Percentiles rank a stretch among this genome's conserved stretches.
Evolutionary conservation across 2,888 invertebrate species (phyloP).

Genomic region (Anodontia alba): DNA sequence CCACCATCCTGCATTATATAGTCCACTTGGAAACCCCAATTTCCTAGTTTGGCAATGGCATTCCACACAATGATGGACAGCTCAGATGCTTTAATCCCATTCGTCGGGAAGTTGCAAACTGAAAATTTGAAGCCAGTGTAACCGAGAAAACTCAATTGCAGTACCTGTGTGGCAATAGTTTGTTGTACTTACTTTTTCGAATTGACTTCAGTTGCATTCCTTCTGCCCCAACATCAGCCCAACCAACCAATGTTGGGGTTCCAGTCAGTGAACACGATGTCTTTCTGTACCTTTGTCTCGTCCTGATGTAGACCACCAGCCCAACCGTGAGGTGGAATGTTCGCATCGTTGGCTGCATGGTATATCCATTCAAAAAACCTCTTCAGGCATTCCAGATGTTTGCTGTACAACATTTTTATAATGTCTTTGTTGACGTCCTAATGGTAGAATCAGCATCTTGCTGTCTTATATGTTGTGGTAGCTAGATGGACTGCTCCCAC

Average conservation of each 20-base stretch:
- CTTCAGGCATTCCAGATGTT: slow-evolving; percentile 28
- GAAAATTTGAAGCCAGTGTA: slow-evolving; percentile 55
- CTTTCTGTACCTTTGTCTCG: slow-evolving; percentile 48
- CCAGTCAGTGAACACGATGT: slow-evolving; percentile 23
- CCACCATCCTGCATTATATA: slow-evolving; percentile 50
- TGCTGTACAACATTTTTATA: slow-evolving; percentile 19
- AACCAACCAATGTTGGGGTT: slow-evolving; percentile 26
- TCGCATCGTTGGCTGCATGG: slow-evolving; percentile 21
- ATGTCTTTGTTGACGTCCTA: neutral
- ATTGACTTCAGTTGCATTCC: slow-evolving; percentile 27
- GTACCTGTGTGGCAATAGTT: slow-evolving; percentile 34
- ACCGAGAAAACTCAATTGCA: slow-evolving; percentile 46
- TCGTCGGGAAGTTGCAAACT: slow-evolving; percentile 42
- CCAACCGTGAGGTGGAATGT: slow-evolving; percentile 26
- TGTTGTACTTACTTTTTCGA: slow-evolving; percentile 25
- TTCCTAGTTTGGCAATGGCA: slow-evolving; percentile 22
- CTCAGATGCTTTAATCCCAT: slow-evolving; percentile 27
- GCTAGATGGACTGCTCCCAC: neutral
- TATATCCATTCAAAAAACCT: slow-evolving; percentile 42
- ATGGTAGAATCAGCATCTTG: neutral
- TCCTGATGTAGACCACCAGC: slow-evolving; percentile 41
- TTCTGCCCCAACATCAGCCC: slow-evolving; percentile 46
- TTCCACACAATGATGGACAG: slow-evolving; percentile 40
- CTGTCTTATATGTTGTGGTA: neutral
- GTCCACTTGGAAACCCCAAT: slow-evolving; percentile 41